phyloP scores from a whole-genome alignment of 2,797 vertebrate genomes.

The Lithobates sylvaticus region DNA sequence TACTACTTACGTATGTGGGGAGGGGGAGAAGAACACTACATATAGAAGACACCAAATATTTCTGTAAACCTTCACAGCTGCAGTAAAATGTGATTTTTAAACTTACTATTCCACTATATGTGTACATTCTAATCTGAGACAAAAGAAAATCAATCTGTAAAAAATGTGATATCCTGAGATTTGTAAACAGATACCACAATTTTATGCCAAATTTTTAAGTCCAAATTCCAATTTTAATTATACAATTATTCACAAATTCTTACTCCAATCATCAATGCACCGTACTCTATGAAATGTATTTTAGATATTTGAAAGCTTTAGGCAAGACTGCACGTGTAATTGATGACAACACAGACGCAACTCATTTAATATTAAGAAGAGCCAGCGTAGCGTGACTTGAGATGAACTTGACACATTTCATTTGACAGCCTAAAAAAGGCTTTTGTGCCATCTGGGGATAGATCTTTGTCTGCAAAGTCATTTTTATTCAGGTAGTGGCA shows the following conservation, averaged over 20 bases:
- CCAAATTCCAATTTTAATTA: not conserved
- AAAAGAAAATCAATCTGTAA: too few species aligned
- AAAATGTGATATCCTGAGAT: not conserved
- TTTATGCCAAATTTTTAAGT: not conserved
- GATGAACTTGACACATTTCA: conserved; percentile 61
- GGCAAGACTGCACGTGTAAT: conserved; percentile 39
- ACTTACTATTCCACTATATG: too few species aligned
- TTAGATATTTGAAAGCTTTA: conserved; percentile 20
- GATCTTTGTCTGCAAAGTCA: conserved; percentile 32
- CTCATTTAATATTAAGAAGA: conserved; percentile 45
- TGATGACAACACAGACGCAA: conserved; percentile 20
- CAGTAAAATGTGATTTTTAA: too few species aligned
- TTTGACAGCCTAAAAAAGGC: conserved; percentile 63
- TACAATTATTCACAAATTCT: not conserved
- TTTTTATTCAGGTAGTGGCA: conserved; percentile 23
- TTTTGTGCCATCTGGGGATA: conserved; percentile 29
- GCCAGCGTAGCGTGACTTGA: conserved; percentile 9
- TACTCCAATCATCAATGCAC: not conserved
- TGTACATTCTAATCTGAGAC: too few species aligned
- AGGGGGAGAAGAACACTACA: too few species aligned
- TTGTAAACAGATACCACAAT: not conserved
- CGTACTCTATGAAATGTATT: not conserved
- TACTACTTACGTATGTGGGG: too few species aligned
- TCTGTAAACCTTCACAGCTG: too few species aligned
- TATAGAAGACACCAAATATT: too few species aligned